Percentiles rank a stretch among this genome's conserved stretches.
These are phyloP conservation scores for Poecilia wingei DNA, from an alignment of 2,797 vertebrate genomes.

Conservation along the genomic window DNA sequence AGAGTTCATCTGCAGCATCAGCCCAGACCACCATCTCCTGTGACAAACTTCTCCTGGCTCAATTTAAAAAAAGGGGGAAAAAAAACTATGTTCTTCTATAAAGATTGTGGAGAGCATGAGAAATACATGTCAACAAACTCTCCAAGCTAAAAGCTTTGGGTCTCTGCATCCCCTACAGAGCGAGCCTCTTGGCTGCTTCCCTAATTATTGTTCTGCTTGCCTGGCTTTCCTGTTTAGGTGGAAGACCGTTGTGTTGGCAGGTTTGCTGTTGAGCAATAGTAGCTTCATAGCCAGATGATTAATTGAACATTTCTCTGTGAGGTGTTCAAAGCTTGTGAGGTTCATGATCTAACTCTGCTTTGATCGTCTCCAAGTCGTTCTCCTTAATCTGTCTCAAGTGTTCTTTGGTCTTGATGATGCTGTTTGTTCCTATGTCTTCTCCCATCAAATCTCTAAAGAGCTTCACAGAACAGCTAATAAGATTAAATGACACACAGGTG, in stretches of 20 bases:
- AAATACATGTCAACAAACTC: background rate
- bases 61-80: no score
- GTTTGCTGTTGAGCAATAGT: background rate
- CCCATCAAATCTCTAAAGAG: background rate
- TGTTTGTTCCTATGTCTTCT: background rate
- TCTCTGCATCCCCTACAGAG: background rate
- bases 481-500: background rate
- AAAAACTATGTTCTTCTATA: background rate
- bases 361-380: background rate
- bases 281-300: background rate
- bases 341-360: background rate
- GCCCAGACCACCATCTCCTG: background rate
- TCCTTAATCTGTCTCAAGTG: background rate
- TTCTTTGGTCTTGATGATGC: background rate
- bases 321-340: background rate
- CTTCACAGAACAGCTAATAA: background rate
- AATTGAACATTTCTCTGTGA: background rate
- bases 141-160: background rate
- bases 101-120: background rate
- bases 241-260: background rate
- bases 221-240: background rate
- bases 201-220: background rate
- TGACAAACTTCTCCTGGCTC: background rate
- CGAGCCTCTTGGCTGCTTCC: background rate
- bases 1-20: background rate